Base-by-base conservation (phyloP, 2,888 invertebrate species). In the Lymantria monacha region DNA sequence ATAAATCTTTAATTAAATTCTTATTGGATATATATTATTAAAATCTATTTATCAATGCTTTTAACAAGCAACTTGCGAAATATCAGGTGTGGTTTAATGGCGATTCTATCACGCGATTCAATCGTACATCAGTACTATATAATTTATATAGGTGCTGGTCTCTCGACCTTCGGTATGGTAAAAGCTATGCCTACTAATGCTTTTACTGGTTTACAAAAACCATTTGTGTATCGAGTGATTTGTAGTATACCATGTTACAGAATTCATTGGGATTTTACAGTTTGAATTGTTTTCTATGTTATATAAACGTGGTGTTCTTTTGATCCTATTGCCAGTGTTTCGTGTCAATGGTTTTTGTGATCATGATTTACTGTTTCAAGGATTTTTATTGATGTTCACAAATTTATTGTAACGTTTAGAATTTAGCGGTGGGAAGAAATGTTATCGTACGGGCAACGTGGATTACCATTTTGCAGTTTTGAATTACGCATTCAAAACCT, bases 61-160 rank as follows among this genome's bases (percentile, higher is more conserved):
- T 49, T 69, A 69, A 69, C 66, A 57, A 63, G 55, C 41, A 60
- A 61, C 53, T 69, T 66, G 65, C 63, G 59, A 72, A 73, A 69
- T 63, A 55, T 66, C 69, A 79, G 86, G 85, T 76, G 85, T 69
- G 86, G 82, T 68, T 51, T 70, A 75, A 84, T 80, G 74, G 61
- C 60, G 42, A 51, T 53, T 42, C 47, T 47, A 51, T 59, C 85
- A 84, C 85, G 85, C 85, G 79, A 84, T 76, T 44, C 55, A 49
- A 56, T 64, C 69, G 69, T 83, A 78, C 70, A 77, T 82, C 74
- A 80, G 62, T 63, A 60, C 69, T 63, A 58, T 48, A 52, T 42
- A 42, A 42, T 30, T 52, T 55, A 48, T 55, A 48, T 62, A 60
- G 57, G 57, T 64, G 55, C 49, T 49, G 40, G n/a, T n/a, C n/a